Evolutionary conservation across 2,888 invertebrate genomes (phyloP).

Genomic region (Parascotia fuliginaria): DNA sequence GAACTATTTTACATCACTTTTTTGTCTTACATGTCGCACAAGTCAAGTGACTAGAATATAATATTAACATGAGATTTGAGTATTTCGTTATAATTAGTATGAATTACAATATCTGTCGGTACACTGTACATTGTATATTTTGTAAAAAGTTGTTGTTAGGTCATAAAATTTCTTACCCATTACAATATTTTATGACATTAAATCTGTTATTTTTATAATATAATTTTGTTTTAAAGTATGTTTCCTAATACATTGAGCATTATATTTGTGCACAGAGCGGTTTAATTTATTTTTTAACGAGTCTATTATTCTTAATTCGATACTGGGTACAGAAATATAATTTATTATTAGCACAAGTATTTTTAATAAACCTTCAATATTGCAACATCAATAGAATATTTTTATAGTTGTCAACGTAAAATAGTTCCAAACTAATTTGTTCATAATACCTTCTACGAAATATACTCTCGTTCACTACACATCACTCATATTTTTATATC

Average conservation of each 20-base stretch:
- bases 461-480: constrained; percentile 42
- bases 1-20: constrained; percentile 79
- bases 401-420: constrained; percentile 39
- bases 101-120: constrained; percentile 36
- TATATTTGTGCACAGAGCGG: constrained; percentile 53
- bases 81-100: constrained; percentile 34
- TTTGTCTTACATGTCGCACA: constrained; percentile 70
- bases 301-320: constrained; percentile 19
- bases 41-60: constrained; percentile 57
- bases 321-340: constrained; percentile 18
- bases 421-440: constrained; percentile 33
- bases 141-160: constrained; percentile 40
- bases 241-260: constrained; percentile 54
- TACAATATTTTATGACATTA: constrained; percentile 37
- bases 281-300: constrained; percentile 22
- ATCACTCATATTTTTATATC: constrained; percentile 54
- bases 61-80: constrained; percentile 48
- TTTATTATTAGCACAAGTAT: constrained; percentile 4
- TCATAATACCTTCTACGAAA: constrained; percentile 23
- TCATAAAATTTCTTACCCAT: constrained; percentile 37
- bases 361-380: constrained; percentile 40
- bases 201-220: constrained; percentile 28
- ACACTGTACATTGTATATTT: constrained; percentile 43
- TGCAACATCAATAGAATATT: constrained; percentile 45
- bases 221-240: constrained; percentile 32